Evolutionary conservation across 2,113 vertebrate species (phyloP), one percentile per base, ranked within the genome.

Genomic region (Lepisosteus osseus): DNA sequence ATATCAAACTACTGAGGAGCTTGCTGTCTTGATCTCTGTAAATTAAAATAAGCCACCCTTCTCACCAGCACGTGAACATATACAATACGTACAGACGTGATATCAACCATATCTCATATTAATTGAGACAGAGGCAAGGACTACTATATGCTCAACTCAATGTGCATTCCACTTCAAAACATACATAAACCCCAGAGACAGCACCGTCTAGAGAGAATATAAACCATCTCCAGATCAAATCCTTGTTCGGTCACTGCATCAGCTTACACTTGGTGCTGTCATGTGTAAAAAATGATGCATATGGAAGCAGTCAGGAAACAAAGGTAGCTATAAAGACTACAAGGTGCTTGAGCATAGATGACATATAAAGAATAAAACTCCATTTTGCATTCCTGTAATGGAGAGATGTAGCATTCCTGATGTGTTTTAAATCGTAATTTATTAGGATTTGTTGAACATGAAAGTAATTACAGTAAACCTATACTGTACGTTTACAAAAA

Each of bases 211-310:
- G 71, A 70, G 62, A 63, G 71, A 51, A 77, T 51, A 29, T 29
- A 29, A 68, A 47, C 72, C 67, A 85, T 88, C 80, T 80, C 78
- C 71, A 69, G 72, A 71, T 76, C 76, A 74, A 72, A 78, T 75
- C 78, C 84, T 70, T 77, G 77, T 79, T 81, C 73, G 44, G 75
- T 43, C 41, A 41, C 41, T 65, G 82, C 80, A 51, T 51, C 47
- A 51, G 47, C 47, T 6, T 51, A 51, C 5, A 9, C 47, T 86
- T 67, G 75, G 76, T 76, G 83, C 82, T 80, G 74, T 85, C 82
- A 79, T 80, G 86, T 88, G 86, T 79, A 80, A 87, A 78, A 76
- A 74, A 71, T 77, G 74, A 68, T 82, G 83, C 87, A 86, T 89
- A 89, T 86, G 87, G 86, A 86, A 72, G 76, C 83, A 85, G 80